Evolutionary conservation across 2,888 invertebrate species (phyloP), one percentile per base, ranked within the genome.

Genomic region (Lysandra bellargus): DNA sequence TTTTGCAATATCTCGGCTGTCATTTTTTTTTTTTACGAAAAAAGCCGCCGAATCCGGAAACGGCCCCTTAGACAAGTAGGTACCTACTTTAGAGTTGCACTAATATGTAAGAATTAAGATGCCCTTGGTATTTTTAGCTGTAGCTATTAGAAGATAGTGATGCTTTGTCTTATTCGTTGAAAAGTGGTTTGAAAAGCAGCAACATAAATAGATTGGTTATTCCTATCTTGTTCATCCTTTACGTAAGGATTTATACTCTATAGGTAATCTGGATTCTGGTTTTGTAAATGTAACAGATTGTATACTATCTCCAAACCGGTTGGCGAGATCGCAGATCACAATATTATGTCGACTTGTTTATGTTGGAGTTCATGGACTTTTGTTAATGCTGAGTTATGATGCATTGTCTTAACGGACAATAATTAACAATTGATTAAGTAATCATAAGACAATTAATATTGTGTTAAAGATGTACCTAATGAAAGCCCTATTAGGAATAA

Each of bases 351-450:
- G 61, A 64, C 61, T 2, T 64, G 61, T 64, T 64, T 64, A 64
- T 64, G 9, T 64, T 64, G 2, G 23, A 64, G 61, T 64, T 64
- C 64, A 64, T 64, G 64, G 30, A 64, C 64, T 64, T 64, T 23
- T 9, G 64, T 64, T 64, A 12, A 4, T 64, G 23, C 64, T 64
- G 23, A 64, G 30, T 23, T 23, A 9, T 7, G 64, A 64, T 30
- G 64, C 23, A 23, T 61, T 61, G 23, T 61, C 23, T 61, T 30
- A 30, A 30, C 30, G 30, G 9, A 64, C 30, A 64, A 64, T 64
- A 30, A 64, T 64, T 64, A 64, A 64, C 30, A 64, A 64, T 64
- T 30, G 64, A 64, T 64, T 64, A 30, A 30, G 64, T 64, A 64
- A 64, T 64, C 64, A 23, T 23, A 30, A 64, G 30, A 64, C 12